phyloP scores from a whole-genome alignment of 2,797 vertebrate species.

The Atherinosoma microstoma region DNA sequence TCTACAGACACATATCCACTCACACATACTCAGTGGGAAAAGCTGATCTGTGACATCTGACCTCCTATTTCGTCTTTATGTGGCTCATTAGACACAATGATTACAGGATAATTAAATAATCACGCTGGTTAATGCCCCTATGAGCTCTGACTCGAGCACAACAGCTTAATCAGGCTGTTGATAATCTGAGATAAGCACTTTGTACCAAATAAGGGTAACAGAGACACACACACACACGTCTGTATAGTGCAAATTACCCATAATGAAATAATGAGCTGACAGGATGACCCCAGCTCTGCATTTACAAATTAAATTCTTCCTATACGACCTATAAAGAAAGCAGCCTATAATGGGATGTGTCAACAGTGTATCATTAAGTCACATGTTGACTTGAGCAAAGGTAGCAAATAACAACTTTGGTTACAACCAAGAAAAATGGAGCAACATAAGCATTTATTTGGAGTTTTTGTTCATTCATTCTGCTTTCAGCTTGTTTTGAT shows the following conservation, averaged over 20 bases:
- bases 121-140: constrained; percentile 34
- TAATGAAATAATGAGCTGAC: constrained; percentile 1
- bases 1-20: not conserved
- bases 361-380: too few relatives aligned
- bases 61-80: constrained; percentile 18
- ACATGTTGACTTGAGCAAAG: too few relatives aligned
- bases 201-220: constrained; percentile 9
- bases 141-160: constrained; percentile 11
- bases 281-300: not conserved
- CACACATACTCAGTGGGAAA: not conserved
- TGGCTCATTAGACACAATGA: constrained; percentile 51
- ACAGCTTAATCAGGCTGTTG: constrained; percentile 10
- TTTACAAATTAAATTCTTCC: not conserved
- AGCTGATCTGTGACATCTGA: constrained; percentile 37
- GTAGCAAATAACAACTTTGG: too few relatives aligned
- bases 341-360: not conserved
- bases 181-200: constrained; percentile 35
- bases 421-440: too few relatives aligned
- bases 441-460: too few relatives aligned
- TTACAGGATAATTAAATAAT: constrained; percentile 57
- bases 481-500: too few relatives aligned
- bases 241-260: constrained; percentile 3
- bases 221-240: constrained; percentile 9
- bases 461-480: too few relatives aligned
- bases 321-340: not conserved